Percentiles rank a stretch among this genome's conserved stretches.
Conservation (phyloP, 2,888 invertebrate genomes). For the Ophion costatus region DNA sequence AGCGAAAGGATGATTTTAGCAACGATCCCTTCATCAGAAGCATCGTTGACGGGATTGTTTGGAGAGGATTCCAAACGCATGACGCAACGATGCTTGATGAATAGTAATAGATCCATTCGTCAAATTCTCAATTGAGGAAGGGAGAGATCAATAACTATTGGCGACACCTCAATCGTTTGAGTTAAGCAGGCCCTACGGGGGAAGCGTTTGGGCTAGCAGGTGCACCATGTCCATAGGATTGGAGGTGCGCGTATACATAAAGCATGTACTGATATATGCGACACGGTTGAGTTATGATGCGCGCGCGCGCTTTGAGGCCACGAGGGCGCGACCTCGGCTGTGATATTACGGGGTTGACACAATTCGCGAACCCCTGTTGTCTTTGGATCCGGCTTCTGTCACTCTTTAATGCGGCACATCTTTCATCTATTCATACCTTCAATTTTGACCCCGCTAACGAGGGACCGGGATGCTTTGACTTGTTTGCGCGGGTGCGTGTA, state of each 20-base stretch:
- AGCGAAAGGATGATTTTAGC: too few relatives aligned
- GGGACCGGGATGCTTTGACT: neutral
- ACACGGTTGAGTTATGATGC: slow-evolving; percentile 22
- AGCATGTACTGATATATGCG: neutral
- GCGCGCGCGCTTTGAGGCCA: slow-evolving; percentile 44
- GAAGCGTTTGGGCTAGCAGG: slow-evolving; percentile 3
- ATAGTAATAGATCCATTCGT: slow-evolving; percentile 1
- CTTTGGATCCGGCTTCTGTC: slow-evolving; percentile 15
- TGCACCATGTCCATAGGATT: slow-evolving; percentile 13
- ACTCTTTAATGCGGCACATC: slow-evolving; percentile 20
- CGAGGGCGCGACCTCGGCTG: slow-evolving; percentile 31
- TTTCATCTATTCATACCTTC: slow-evolving; percentile 13
- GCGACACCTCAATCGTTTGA: slow-evolving; percentile 5
- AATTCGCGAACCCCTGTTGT: slow-evolving; percentile 10
- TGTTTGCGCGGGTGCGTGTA: neutral
- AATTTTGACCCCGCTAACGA: slow-evolving; percentile 18
- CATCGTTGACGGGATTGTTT: neutral
- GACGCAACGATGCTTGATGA: neutral
- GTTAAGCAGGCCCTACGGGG: neutral
- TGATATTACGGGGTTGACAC: slow-evolving; percentile 21
- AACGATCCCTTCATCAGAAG: too few relatives aligned
- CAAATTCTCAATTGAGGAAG: neutral
- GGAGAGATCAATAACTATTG: slow-evolving; percentile 5
- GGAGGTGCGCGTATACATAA: slow-evolving; percentile 16
- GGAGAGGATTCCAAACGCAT: neutral